Percentiles rank a stretch among this genome's conserved stretches.
Conservation (phyloP, 2,888 invertebrate genomes). For the Mythimna vitellina region DNA sequence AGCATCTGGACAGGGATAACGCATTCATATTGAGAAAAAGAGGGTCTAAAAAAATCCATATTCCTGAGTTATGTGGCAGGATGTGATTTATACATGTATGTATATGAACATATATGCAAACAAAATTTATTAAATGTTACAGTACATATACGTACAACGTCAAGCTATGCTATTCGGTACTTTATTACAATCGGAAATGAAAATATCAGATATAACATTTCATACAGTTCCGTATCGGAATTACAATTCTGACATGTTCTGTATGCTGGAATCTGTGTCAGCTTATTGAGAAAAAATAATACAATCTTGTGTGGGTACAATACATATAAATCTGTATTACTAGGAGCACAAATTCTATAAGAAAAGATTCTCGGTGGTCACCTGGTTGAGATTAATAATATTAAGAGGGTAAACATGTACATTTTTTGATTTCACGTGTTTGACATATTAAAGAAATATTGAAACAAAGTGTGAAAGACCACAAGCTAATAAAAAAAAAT, state of each 20-base stretch:
- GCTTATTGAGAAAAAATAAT: conserved; percentile 28
- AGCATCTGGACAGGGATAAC: not conserved
- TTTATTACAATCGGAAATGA: conserved; percentile 42
- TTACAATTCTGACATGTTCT: conserved; percentile 36
- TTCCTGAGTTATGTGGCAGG: too few species aligned
- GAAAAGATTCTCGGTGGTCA: not conserved
- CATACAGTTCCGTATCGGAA: conserved; percentile 30
- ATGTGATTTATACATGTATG: not conserved
- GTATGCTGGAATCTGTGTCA: conserved; percentile 7
- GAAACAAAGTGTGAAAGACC: not conserved
- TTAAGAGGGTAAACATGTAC: not conserved
- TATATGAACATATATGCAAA: not conserved
- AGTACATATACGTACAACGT: not conserved
- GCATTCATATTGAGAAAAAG: not conserved
- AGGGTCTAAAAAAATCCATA: not conserved
- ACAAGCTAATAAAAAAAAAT: not conserved
- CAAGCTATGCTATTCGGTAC: conserved; percentile 21
- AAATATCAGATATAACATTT: conserved; percentile 29
- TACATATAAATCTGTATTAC: conserved; percentile 1
- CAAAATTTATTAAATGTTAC: conserved; percentile 10
- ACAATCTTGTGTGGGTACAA: conserved; percentile 30
- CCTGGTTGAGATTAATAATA: not conserved
- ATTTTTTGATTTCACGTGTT: not conserved
- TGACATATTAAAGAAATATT: not conserved
- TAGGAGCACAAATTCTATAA: not conserved